Base-by-base conservation (phyloP, 1,140 invertebrate genomes). In the Nasonia longicornis region DNA sequence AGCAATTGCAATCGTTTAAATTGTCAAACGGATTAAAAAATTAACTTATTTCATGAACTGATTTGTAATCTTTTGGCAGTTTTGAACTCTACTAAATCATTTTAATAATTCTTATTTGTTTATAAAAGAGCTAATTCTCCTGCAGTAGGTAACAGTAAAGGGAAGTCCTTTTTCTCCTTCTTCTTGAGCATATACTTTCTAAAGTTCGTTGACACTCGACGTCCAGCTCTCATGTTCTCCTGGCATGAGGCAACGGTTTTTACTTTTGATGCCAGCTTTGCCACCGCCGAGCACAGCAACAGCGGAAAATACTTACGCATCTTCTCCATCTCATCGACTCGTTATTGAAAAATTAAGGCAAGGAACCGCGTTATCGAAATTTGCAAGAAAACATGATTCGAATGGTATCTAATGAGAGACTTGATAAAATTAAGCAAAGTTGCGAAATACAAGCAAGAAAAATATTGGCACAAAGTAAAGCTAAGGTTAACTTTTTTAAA, bases 161-260 rank as follows among this genome's bases (percentile, higher is more conserved):
- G 29, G 52, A 3, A 3, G 22, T 71, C 35, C 14, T 69, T 26
- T 67, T 11, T 11, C 63, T 80, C 26, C 7, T 75, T 2, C 7
- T 75, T 2, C 14, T 10, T 14, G 35, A 58, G 45, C 38, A 72
- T 72, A 35, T 35, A 75, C 79, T 80, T 80, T 80, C 72, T 31
- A 48, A 80, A 75, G 79, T 75, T 80, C 79, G 45, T 75, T 69
- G 73, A 80, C 64, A 52, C 31, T 71, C 12, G 58, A 67, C 22
- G 26, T 29, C 11, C 26, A 26, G 26, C 26, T 26, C 64, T 80
- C n/a, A 45, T 83, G 69, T 80, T 75, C 69, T 75, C 73, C 73
- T 77, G 71, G 48, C 77, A 69, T 20, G n/a, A 66, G 8, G 26
- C 69, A 80, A 77, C 77, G 71, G 26, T 66, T 80, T 83, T 80